Evolutionary conservation across 30 jellyfish, hydroid and myxozoan genomes (phyloP), one percentile per base, ranked within the genome.

Genomic region (Euphysa ruthae): DNA sequence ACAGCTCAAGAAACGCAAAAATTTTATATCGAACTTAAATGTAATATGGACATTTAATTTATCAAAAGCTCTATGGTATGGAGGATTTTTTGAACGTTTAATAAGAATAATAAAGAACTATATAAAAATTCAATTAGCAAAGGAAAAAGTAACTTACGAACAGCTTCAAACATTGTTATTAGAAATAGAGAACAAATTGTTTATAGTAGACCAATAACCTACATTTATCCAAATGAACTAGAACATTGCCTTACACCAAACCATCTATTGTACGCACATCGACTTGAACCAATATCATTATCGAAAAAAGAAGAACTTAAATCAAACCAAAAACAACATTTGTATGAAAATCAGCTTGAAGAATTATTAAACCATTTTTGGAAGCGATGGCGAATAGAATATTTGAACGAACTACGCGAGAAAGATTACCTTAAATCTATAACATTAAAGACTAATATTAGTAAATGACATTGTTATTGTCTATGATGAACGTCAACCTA

Each of bases 191-290:
- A n/a, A n/a, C n/a, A 42, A 7, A 42, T 42, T 13, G 55, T 42
- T n/a, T 13, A 42, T 19, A 42, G 16, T 19, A 42, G 55, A 42
- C 55, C 0, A 19, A n/a, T 27, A 60, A 60, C 73, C 15, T 60
- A 60, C 20, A 29, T 60, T 14, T 60, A 60, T 29, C 35, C 35
- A 12, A 32, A 18, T 0, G 73, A 60, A 60, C 62, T 60, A 13
- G 63, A 60, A 32, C 55, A 60, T 21, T 32, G 18, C 20, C 32
- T 60, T n/a, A 52, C 65, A 12, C 65, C 65, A n/a, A n/a, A 25
- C 6, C 65, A 52, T 52, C 21, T 52, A 18, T 5, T 58, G 13
- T 26, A 5, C 64, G 72, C 55, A 60, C 61, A 64, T n/a, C 25
- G 73, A 12, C 35, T 54, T 16, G 66, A 54, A 21, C 13, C 35